Evolutionary conservation across 2,888 invertebrate species (phyloP), one percentile per base, ranked within the genome.

Genomic region (Pelosia muscerda): DNA sequence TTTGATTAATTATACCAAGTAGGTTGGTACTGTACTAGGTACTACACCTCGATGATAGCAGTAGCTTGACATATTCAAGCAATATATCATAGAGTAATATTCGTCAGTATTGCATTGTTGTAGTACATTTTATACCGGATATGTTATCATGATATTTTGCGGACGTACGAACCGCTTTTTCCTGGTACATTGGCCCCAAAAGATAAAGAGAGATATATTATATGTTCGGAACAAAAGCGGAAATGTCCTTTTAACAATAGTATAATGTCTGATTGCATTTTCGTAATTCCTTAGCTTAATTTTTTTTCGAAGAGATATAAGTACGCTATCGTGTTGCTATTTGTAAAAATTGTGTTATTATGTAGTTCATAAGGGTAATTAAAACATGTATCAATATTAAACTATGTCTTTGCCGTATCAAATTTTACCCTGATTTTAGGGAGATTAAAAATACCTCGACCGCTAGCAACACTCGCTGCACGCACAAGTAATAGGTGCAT

Each of bases 131-230:
- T 63, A 65, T 69, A 84, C 85, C 88, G 89, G 89, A 90, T 84
- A 84, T 76, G 84, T 86, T 90, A 90, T 89, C 88, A 79, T 68
- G 79, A 81, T 83, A 74, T 81, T 85, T 86, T 75, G 86, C 86
- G 84, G 86, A 86, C 78, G 84, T 83, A 82, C 84, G 79, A 84
- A 78, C 79, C 72, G 77, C 77, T 80, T 81, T 87, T 87, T 85
- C 81, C 54, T 88, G 81, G 88, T 87, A 84, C 89, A 88, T 81
- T 88, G 91, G 75, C 88, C 88, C 85, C 82, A 85, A 89, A 88
- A 88, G 90, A 92, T 91, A 90, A 88, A 82, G 79, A 69, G 54
- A 79, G 75, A 79, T 81, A 87, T 85, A 10, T 38, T 38, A 38
- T 54, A 54, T 54, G 84, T 84, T 75, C 79, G 79, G 82, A 86